A percentile compares a stretch with the other conserved stretches of the same genome.
phyloP scores from a whole-genome alignment of 2,888 invertebrate genomes.

The Heliconius aoede region DNA sequence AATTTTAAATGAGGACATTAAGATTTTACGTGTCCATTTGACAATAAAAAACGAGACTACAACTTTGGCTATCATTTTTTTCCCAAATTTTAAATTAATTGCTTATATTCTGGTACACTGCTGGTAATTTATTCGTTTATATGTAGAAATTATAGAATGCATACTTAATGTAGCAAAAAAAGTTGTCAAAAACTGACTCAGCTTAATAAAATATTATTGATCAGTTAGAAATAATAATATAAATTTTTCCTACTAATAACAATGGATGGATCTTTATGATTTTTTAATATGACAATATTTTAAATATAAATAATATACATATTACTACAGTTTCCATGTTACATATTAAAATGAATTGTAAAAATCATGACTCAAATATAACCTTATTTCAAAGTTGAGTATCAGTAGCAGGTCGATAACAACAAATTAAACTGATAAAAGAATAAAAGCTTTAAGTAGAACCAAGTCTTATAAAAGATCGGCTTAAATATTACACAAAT shows the following conservation, averaged over 20 bases:
- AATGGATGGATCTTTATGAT: too few relatives aligned
- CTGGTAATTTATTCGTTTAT: too few relatives aligned
- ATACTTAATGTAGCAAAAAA: background rate
- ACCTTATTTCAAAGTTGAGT: background rate
- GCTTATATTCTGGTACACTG: background rate
- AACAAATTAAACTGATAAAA: background rate
- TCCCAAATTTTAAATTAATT: background rate
- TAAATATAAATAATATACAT: too few relatives aligned
- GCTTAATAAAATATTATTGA: background rate
- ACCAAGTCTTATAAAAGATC: constrained; percentile 13
- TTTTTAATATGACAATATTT: too few relatives aligned
- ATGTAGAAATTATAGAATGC: too few relatives aligned
- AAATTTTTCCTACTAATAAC: too few relatives aligned
- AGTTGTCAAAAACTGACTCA: background rate
- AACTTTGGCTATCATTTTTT: constrained; percentile 9
- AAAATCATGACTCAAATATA: too few relatives aligned
- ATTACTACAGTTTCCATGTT: too few relatives aligned
- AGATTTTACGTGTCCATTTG: constrained; percentile 37
- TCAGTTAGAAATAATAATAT: too few relatives aligned
- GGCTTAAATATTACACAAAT: constrained; percentile 25
- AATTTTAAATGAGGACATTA: constrained; percentile 39
- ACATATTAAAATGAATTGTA: too few relatives aligned
- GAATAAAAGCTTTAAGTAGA: constrained; percentile 9
- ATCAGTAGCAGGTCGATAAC: background rate
- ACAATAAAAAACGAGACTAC: constrained; percentile 31